These are phyloP conservation scores for Malurus splendens DNA, from an alignment of 2,797 vertebrate species.

Conservation along the genomic window DNA sequence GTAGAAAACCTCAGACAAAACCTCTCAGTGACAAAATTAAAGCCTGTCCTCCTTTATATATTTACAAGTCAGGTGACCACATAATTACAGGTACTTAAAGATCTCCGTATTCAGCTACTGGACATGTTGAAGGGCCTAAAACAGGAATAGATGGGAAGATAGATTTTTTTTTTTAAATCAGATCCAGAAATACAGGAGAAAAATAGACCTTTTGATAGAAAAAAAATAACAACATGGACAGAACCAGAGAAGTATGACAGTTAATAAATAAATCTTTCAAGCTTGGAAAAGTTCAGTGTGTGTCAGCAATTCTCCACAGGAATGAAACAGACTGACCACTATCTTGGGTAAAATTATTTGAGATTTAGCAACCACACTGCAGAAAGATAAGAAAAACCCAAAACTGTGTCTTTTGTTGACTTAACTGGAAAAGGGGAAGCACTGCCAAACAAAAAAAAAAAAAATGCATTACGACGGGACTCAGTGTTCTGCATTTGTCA, in stretches of 20 bases:
- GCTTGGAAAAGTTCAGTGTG: accelerated
- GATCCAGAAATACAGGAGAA: background rate
- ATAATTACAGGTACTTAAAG: background rate
- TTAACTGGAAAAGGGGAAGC: background rate
- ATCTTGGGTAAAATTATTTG: background rate
- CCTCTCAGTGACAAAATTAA: background rate
- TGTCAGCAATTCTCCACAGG: background rate
- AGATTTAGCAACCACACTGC: background rate
- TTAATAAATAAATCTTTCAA: background rate
- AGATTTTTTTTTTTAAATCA: background rate
- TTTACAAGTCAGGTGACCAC: background rate
- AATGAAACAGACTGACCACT: background rate
- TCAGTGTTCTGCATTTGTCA: background rate
- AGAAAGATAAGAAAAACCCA: background rate
- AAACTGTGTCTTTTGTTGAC: background rate
- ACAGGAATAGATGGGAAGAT: background rate
- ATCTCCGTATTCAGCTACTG: background rate
- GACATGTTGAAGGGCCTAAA: background rate
- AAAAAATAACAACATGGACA: background rate
- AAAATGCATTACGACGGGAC: background rate
- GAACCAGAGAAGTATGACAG: background rate
- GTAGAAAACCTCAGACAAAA: background rate
- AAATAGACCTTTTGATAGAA: background rate
- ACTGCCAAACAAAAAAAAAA: background rate
- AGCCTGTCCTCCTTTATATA: background rate